Evolutionary conservation across 2,113 vertebrate species (phyloP), one percentile per base, ranked within the genome.

Genomic region (Hiodon alosoides): DNA sequence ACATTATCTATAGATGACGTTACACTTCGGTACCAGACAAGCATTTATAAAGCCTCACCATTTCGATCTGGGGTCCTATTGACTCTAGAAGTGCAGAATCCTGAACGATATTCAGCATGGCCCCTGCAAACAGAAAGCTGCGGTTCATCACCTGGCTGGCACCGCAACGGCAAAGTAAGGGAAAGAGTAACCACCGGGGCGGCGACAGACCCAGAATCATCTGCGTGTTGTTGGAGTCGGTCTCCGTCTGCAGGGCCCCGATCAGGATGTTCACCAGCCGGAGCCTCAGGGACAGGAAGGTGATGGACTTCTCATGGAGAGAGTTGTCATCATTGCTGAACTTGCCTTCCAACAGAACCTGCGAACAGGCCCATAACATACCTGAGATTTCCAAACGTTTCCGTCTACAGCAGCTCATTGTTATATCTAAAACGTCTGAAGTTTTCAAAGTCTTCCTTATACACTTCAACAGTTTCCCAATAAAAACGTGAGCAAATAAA

Each of bases 51-150:
- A 14, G 69, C 7, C 93, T 92, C 90, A 97, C 95, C 0, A 85
- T 94, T 89, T 98, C 96, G 79, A 93, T 95, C 82, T 98, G 95
- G 79, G 94, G 91, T 73, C 95, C 95, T 79, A 96, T 95, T 79
- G 95, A 94, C 90, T 98, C 96, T 67, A 98, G 82, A 75, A 98
- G 90, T 10, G 96, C 96, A 8, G 95, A 98, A 86, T 98, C 96
- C 83, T 98, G 96, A 81, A 98, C 96, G 78, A 98, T 97, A 84
- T 98, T 97, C 82, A 98, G 86, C 95, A 98, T 98, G 59, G 95
- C 95, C 86, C 96, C 96, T 98, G 78, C 46, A 84, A n/a, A 8
- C 4, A 51, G 52, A 48, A 17, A 66, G 59, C 59, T 7, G 16
- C 14, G 5, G 54, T 57, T 57, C 10, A 57, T 7, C 54, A 57